Evolutionary conservation across 2,888 invertebrate genomes (phyloP).

Genomic region (Pristionchus exspectatus): DNA sequence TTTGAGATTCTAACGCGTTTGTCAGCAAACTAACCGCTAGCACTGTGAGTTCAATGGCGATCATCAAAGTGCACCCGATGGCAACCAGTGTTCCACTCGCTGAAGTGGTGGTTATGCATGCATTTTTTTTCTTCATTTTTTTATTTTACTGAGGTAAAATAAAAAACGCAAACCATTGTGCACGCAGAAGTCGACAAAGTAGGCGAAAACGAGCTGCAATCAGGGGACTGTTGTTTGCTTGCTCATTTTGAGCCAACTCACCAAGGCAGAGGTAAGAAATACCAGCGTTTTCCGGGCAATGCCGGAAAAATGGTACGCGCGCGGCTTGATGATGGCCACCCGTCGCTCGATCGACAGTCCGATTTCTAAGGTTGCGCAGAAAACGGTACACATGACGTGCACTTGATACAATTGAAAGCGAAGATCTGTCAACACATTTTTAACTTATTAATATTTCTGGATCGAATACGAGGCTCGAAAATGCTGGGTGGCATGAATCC

Average conservation of each 20-base stretch:
- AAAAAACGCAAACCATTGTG: neutral
- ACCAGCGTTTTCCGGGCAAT: neutral
- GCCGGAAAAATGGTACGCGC: neutral
- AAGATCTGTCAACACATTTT: neutral
- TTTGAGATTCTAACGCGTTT: too few relatives aligned
- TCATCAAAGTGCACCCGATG: neutral
- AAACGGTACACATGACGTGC: neutral
- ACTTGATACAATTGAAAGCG: neutral
- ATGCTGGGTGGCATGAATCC: neutral
- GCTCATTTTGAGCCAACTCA: neutral
- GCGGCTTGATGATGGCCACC: neutral
- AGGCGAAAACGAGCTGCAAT: neutral
- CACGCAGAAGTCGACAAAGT: neutral
- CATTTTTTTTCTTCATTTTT: too few relatives aligned
- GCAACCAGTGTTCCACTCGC: neutral
- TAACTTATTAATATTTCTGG: too few relatives aligned
- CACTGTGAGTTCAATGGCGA: neutral
- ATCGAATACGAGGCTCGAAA: neutral
- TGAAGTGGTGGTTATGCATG: too few relatives aligned
- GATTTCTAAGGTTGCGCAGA: neutral
- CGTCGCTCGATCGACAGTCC: neutral
- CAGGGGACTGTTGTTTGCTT: too few relatives aligned
- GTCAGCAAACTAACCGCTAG: neutral
- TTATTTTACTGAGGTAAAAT: too few relatives aligned
- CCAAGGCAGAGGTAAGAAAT: neutral